Base-by-base conservation (phyloP, 1,140 invertebrate genomes). In the Lucilia sericata region DNA sequence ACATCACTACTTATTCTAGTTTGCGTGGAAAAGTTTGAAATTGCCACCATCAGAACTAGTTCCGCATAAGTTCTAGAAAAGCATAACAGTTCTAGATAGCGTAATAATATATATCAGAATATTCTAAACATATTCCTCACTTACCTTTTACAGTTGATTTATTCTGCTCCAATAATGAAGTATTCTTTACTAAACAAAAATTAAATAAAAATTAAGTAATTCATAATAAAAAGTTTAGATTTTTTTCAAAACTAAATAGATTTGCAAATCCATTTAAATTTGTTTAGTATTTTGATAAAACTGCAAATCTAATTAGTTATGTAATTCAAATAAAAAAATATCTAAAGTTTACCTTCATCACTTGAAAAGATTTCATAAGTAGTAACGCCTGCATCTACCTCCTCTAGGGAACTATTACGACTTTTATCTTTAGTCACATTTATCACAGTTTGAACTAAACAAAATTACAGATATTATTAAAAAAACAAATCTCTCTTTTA, bases 121-220 rank as follows among this genome's bases (percentile, higher is more conserved):
- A 70, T 5, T 70, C 5, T 10, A 70, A 12, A 70, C 21, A 10
- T 25, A 21, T 70, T 55, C 10, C 5, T 70, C 14, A 42, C 75
- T 76, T n/a, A 76, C 75, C 75, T 76, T 76, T n/a, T n/a, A 8
- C 0, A 36, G n/a, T n/a, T 7, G 30, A 42, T 14, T 82, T n/a
- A 55, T 55, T 25, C 7, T n/a, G n/a, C 25, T 82, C 55, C 12
- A 13, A 17, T 34, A 17, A 74, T 47, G 36, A n/a, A 47, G 9
- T 74, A 86, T 84, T 89, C 88, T 88, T 89, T 85, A 87, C 88
- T 89, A 55, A 84, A 87, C n/a, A 87, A 25, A 83, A 36, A 83
- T 60, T 74, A 42, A 82, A 74, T 10, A 51, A 85, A 85, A 3
- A 75, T 47, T 42, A 74, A 82, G 42, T 42, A 8, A 47, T 10